A percentile compares a stretch with the other conserved stretches of the same genome.
These are phyloP conservation scores for Bombus fervidus DNA, from an alignment of 1,140 invertebrate species.

Conservation along the genomic window DNA sequence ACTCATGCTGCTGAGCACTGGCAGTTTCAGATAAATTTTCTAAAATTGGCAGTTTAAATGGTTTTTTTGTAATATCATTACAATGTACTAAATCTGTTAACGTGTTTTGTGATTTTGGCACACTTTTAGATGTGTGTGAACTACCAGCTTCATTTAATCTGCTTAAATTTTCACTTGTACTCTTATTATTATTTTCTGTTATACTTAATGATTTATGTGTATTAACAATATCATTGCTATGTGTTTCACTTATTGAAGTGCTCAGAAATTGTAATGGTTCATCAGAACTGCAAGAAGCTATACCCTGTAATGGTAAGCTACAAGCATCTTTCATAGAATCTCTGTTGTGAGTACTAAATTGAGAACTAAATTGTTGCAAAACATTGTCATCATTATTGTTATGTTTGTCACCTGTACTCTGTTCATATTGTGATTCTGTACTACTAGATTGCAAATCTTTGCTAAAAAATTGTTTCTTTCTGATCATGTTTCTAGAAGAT, in stretches of 20 bases:
- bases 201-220: constrained; percentile 29
- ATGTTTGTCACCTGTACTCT: constrained; percentile 15
- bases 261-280: constrained; percentile 25
- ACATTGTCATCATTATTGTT: constrained; percentile 39
- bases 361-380: constrained; percentile 1
- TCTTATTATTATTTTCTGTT: constrained; percentile 59
- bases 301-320: constrained; percentile 24
- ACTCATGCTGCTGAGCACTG: constrained; percentile 72
- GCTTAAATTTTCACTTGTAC: constrained; percentile 39
- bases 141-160: constrained; percentile 24
- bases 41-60: constrained; percentile 77
- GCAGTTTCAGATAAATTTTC: constrained; percentile 75
- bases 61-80: constrained; percentile 65
- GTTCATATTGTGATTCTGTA: constrained; percentile 13
- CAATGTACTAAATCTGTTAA: constrained; percentile 33
- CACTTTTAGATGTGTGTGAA: constrained; percentile 38
- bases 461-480: constrained; percentile 43
- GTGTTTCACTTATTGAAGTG: constrained; percentile 9
- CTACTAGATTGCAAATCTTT: constrained; percentile 26
- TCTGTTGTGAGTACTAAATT: constrained; percentile 2
- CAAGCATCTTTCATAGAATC: constrained; percentile 18
- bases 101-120: constrained; percentile 22
- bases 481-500: constrained; percentile 25
- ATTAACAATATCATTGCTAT: constrained; percentile 31
- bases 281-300: constrained; percentile 41